These are phyloP conservation scores for Callaeas wilsoni DNA, from an alignment of 2,113 vertebrate species.

Conservation along the genomic window DNA sequence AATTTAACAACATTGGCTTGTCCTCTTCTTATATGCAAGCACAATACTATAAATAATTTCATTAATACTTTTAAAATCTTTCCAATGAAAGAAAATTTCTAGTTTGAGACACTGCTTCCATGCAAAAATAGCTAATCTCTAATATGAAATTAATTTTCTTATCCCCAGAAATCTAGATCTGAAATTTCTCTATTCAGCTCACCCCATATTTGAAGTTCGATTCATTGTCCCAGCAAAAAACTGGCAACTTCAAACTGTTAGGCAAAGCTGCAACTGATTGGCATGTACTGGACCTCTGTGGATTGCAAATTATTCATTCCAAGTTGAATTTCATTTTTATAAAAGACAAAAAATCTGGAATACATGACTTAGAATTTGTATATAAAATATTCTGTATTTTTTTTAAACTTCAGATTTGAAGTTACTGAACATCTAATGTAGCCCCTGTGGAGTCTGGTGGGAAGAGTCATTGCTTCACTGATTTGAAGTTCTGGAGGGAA, in stretches of 20 bases:
- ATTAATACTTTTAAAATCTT: neutral
- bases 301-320: neutral
- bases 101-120: neutral
- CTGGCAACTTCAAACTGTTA: neutral
- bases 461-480: neutral
- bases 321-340: neutral
- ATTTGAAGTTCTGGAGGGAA: neutral
- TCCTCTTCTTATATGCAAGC: neutral
- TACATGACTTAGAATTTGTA: neutral
- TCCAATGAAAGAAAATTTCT: neutral
- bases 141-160: neutral
- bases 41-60: neutral
- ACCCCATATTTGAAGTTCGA: neutral
- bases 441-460: neutral
- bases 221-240: neutral
- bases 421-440: neutral
- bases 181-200: neutral
- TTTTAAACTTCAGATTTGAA: neutral
- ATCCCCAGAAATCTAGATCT: neutral
- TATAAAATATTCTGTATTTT: neutral
- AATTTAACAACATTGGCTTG: neutral
- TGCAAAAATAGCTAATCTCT: neutral
- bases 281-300: neutral
- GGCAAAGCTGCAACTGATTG: neutral
- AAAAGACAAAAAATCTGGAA: neutral